These are phyloP conservation scores for Tetranychus truncatus DNA, from an alignment of 2,888 invertebrate species.

Conservation along the genomic window DNA sequence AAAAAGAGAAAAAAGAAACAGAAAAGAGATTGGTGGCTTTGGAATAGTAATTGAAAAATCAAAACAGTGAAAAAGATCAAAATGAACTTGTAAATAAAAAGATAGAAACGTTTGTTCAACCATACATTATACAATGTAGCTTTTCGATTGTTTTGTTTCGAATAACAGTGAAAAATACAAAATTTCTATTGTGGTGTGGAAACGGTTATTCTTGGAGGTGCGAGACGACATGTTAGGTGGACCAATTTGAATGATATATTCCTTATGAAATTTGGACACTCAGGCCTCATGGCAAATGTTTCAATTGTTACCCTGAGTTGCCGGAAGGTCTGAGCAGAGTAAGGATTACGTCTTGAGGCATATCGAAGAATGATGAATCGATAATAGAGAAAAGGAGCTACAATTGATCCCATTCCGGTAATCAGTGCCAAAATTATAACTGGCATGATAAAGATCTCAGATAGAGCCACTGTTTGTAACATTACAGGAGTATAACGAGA, in stretches of 20 bases:
- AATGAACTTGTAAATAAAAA: not conserved
- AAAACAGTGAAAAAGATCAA: not conserved
- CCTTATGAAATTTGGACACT: slow-evolving; percentile 16
- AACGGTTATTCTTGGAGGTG: slow-evolving; percentile 14
- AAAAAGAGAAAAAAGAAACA: not conserved
- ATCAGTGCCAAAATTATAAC: slow-evolving; percentile 43
- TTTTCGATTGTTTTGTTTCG: not conserved
- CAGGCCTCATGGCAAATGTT: slow-evolving; percentile 7
- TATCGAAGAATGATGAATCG: slow-evolving; percentile 84
- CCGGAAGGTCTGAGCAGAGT: slow-evolving; percentile 23
- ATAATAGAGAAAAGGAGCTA: slow-evolving; percentile 90
- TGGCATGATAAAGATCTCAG: slow-evolving; percentile 58
- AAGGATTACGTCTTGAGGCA: slow-evolving; percentile 64
- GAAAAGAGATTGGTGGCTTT: not conserved
- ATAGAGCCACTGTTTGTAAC: slow-evolving; percentile 67
- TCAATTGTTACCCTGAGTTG: slow-evolving; percentile 15
- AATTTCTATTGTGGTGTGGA: not conserved
- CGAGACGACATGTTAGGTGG: slow-evolving; percentile 15
- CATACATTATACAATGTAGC: not conserved
- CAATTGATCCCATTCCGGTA: slow-evolving; percentile 63
- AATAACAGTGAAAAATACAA: not conserved
- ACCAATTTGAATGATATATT: slow-evolving; percentile 4
- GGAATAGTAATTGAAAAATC: not conserved
- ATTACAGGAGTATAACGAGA: slow-evolving; percentile 3
- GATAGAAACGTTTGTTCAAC: not conserved